Conservation (phyloP, 1,140 invertebrate species). For the Cephus cinctus region DNA sequence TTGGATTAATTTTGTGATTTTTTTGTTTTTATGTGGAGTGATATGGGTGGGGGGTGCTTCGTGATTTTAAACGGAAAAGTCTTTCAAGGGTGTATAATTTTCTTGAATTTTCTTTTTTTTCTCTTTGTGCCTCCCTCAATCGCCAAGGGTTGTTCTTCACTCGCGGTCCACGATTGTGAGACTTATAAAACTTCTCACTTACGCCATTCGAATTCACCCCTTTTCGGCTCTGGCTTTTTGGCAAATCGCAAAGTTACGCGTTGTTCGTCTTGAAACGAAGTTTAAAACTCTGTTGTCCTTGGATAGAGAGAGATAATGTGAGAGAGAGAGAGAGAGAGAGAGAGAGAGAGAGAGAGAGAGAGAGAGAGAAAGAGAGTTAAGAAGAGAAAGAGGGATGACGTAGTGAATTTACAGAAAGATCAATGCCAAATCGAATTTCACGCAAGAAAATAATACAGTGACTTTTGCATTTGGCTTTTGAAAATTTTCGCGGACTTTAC, state of each 20-base stretch:
- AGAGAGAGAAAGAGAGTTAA: not conserved
- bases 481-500: too few relatives aligned
- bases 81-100: too few relatives aligned
- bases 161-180: conserved; percentile 6
- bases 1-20: too few relatives aligned
- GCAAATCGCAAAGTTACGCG: conserved; percentile 26
- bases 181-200: conserved; percentile 35
- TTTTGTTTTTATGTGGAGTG: too few relatives aligned
- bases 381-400: not conserved
- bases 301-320: too few relatives aligned
- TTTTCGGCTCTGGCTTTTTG: conserved; percentile 23
- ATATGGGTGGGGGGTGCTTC: too few relatives aligned
- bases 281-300: conserved; percentile 40
- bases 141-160: conserved; percentile 3
- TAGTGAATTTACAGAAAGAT: not conserved
- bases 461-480: too few relatives aligned
- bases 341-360: not conserved
- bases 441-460: too few relatives aligned
- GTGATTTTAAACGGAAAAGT: too few relatives aligned
- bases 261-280: conserved; percentile 24
- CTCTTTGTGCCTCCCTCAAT: too few relatives aligned
- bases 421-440: not conserved
- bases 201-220: conserved; percentile 19
- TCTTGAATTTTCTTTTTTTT: too few relatives aligned
- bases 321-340: too few relatives aligned